phyloP scores from a whole-genome alignment of 2,888 invertebrate species.

The Macropis europaea region DNA sequence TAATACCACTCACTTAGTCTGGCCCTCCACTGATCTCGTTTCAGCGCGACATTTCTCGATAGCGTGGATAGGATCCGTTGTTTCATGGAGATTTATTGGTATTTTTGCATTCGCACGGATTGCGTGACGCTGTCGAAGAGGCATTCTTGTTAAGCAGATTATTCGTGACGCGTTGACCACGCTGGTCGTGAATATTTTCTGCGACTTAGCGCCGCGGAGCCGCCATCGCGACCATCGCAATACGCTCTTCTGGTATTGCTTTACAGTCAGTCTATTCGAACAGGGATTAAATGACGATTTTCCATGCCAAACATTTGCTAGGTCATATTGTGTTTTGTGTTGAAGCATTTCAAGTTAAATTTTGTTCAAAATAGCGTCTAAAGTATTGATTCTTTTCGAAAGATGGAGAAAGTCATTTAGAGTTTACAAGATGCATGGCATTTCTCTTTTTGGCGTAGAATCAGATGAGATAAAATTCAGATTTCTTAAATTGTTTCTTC shows the following conservation, averaged over 20 bases:
- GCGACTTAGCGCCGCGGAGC: not conserved
- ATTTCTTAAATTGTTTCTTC: too few relatives aligned
- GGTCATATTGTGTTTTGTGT: too few relatives aligned
- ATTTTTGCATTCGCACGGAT: constrained; percentile 25
- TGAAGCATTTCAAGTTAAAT: too few relatives aligned
- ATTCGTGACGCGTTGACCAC: not conserved
- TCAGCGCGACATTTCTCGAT: constrained; percentile 25
- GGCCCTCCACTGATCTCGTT: not conserved
- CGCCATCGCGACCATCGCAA: not conserved
- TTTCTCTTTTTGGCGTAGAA: too few relatives aligned
- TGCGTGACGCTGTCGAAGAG: constrained; percentile 11
- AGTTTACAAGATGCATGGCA: too few relatives aligned
- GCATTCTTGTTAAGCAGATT: constrained; percentile 19
- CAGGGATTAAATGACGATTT: not conserved
- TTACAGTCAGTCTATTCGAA: not conserved
- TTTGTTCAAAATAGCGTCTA: too few relatives aligned
- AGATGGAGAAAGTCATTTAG: too few relatives aligned
- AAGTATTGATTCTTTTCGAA: too few relatives aligned
- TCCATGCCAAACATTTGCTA: too few relatives aligned
- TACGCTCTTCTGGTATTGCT: not conserved
- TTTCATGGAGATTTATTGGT: constrained; percentile 53
- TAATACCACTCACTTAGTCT: not conserved
- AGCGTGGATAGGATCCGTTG: constrained; percentile 30
- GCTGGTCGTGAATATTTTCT: constrained; percentile 6
- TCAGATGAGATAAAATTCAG: too few relatives aligned